A percentile compares a stretch with the other conserved stretches of the same genome.
Conservation (phyloP, 1,140 invertebrate species). For the Choristoneura fumiferana region DNA sequence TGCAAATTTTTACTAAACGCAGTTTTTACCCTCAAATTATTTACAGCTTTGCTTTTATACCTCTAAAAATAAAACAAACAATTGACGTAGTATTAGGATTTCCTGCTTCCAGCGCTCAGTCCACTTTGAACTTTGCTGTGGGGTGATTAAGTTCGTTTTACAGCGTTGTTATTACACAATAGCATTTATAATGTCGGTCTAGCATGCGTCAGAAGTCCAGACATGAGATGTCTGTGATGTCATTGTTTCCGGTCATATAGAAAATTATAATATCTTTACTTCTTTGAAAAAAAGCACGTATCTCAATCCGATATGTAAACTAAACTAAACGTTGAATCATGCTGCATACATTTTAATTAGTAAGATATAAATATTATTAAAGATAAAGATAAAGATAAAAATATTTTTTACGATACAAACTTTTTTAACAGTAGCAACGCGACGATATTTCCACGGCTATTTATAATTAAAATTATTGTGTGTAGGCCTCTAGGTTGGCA, state of each 20-base stretch:
- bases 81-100: constrained; percentile 5
- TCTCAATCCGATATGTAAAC: too few relatives aligned
- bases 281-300: too few relatives aligned
- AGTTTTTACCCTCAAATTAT: neutral
- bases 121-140: neutral
- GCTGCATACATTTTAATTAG: too few relatives aligned
- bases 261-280: constrained; percentile 12
- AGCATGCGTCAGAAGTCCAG: constrained; percentile 42
- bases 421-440: too few relatives aligned
- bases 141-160: neutral
- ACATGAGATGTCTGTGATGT: constrained; percentile 50
- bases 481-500: too few relatives aligned
- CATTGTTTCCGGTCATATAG: constrained; percentile 45
- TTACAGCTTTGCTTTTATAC: constrained; percentile 3
- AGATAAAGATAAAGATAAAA: too few relatives aligned
- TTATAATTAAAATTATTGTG: too few relatives aligned
- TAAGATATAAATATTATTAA: too few relatives aligned
- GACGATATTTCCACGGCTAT: too few relatives aligned
- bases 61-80: constrained; percentile 14
- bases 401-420: too few relatives aligned
- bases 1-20: constrained; percentile 6
- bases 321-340: too few relatives aligned
- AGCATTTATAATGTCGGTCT: constrained; percentile 27
- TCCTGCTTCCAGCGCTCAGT: neutral
- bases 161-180: constrained; percentile 1